Base-by-base conservation (phyloP, 2,888 invertebrate species). In the Caenorhabditis angaria region DNA sequence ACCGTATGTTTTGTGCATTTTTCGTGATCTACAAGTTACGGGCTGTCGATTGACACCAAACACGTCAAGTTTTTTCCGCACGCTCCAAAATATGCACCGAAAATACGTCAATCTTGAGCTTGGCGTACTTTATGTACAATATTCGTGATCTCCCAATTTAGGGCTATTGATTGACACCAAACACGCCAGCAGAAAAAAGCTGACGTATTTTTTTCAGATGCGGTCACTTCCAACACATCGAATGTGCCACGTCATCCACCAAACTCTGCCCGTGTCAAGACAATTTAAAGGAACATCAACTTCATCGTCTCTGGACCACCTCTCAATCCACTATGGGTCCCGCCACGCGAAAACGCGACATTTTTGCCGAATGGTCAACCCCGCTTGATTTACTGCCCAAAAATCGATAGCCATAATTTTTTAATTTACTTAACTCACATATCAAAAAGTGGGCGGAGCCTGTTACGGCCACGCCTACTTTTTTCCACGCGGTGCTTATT, bases 181-280 rank as follows among this genome's bases (percentile, higher is more conserved):
- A n/a, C n/a, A n/a, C n/a, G n/a, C n/a, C n/a, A n/a, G n/a, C n/a
- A n/a, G n/a, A n/a, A 27, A 41, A 47, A 59, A 5, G 8, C 41
- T 47, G 12, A 22, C 20, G 22, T 2, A 27, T 35, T 35, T 27
- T 58, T 29, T 61, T 50, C 63, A 79, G 79, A 51, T 80, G 80
- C 50, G 80, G 80, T 14, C 80, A 80, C 54, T 56, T 76, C 27
- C 65, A 76, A 24, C 80, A 80, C 48, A 67, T 80, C 29, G 80
- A 80, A 60, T 80, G 80, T 51, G 65, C 71, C n/a, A 66, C 63
- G n/a, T 63, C 54, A n/a, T 48, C 62, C 18, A 56, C 64, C 1
- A 60, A 63, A 27, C 29, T 29, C 0, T 75, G 75, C 20, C 47
- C 56, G 12, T 75, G 75, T 41, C 20, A 65, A 27, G 61, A 57